Percentiles rank a stretch among this genome's conserved stretches.
These are phyloP conservation scores for Eurytemora carolleeae DNA, from an alignment of 1,140 invertebrate species.

Conservation along the genomic window DNA sequence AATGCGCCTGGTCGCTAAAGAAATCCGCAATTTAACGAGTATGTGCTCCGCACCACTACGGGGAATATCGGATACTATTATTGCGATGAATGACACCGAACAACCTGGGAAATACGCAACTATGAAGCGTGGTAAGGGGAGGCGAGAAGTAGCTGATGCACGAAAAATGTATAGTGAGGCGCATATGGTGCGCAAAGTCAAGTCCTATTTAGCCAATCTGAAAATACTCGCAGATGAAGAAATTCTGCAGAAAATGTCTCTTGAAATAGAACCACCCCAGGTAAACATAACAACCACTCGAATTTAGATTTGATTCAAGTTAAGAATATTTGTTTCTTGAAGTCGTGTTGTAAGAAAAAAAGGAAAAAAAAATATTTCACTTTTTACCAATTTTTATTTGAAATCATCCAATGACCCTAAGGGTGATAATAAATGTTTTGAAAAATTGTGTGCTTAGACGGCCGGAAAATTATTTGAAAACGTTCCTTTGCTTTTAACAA, in stretches of 20 bases:
- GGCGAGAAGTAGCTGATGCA: constrained; percentile 1
- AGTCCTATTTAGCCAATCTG: constrained; percentile 79
- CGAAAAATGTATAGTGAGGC: constrained; percentile 28
- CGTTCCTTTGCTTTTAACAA: no score
- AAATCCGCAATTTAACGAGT: constrained; percentile 47
- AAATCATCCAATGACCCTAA: no score
- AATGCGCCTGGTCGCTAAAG: constrained; percentile 91
- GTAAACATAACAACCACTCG: no score
- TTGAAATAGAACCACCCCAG: constrained; percentile 55
- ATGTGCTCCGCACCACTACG: constrained; percentile 71
- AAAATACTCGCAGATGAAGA: constrained; percentile 79
- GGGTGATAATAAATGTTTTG: no score
- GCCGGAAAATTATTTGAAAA: no score
- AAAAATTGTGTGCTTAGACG: no score
- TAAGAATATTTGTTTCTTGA: no score
- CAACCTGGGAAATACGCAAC: not conserved
- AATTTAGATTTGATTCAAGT: no score
- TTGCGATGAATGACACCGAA: not conserved
- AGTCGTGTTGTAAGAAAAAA: no score
- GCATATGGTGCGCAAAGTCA: constrained; percentile 86
- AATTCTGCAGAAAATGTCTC: constrained; percentile 59
- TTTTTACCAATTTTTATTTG: no score
- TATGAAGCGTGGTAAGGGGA: constrained; percentile 1
- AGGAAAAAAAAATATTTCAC: no score
- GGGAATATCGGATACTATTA: not conserved